Evolutionary conservation across 2,888 invertebrate species (phyloP), one percentile per base, ranked within the genome.

Genomic region (Calliopum simillimum): DNA sequence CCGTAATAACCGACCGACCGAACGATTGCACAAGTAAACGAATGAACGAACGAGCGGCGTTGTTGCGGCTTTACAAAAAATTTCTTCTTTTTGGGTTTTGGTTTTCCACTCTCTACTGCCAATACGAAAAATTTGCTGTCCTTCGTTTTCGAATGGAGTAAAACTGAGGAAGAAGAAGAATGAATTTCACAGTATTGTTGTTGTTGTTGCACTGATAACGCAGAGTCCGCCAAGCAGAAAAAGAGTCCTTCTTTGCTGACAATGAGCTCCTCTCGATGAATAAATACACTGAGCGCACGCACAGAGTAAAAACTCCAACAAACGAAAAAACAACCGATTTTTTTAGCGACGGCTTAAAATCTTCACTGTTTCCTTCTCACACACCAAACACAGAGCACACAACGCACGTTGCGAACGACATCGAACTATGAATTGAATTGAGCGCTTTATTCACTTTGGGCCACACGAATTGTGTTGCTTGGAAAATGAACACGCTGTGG

Each of bases 171-270:
- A 56, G 49, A 4, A 65, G 8, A 47, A 73, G 72, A 75, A 71
- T 74, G 65, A 72, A 73, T 72, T 73, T 74, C 74, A 33, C 8
- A 8, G 8, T 33, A 8, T 33, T 33, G 33, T 33, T 33, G 33
- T 33, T 33, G 8, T 8, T 33, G 33, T 33, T 33, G 33, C 33
- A 33, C 33, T 33, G 33, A 33, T 33, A 33, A 33, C 33, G 8
- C 33, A 8, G 33, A 33, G 8, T 3, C 33, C 33, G 33, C 8
- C 5, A 33, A 46, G 25, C 61, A 58, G 33, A 33, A 43, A 33
- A 70, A 66, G 66, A 63, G 19, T 59, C 53, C 33, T n/a, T n/a
- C n/a, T n/a, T n/a, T 47, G n/a, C 33, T 53, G 69, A 63, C 25
- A 33, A 33, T 51, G 13, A 58, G 53, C 47, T 61, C 56, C 41